phyloP scores from a whole-genome alignment of 2,888 invertebrate species.

The Timema cristinae region DNA sequence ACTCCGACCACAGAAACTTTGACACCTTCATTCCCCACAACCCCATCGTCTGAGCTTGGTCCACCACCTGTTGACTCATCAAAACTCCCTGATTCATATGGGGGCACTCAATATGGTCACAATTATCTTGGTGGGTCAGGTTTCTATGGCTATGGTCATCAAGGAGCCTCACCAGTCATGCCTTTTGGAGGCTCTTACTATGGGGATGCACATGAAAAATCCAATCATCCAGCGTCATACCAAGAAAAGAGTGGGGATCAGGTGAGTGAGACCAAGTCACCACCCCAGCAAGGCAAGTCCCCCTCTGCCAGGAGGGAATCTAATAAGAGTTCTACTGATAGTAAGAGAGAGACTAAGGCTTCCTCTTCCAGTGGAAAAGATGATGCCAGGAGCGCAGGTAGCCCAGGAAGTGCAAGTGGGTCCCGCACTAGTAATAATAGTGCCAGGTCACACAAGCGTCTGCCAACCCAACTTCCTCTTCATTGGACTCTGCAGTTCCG shows the following conservation, averaged over 20 bases:
- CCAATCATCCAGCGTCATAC: background rate
- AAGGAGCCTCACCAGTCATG: slow-evolving; percentile 6
- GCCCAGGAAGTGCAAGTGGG: slow-evolving; percentile 24
- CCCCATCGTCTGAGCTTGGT: background rate
- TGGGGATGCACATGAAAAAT: background rate
- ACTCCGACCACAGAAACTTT: no score
- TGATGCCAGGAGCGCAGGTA: slow-evolving; percentile 15
- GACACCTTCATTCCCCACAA: no score
- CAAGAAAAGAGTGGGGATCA: no score
- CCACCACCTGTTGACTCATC: slow-evolving; percentile 12
- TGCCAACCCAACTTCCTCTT: slow-evolving; percentile 26
- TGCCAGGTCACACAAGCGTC: slow-evolving; percentile 24
- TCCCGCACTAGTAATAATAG: slow-evolving; percentile 27
- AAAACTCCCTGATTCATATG: slow-evolving; percentile 16
- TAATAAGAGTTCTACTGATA: slow-evolving; percentile 7
- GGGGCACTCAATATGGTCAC: slow-evolving; percentile 18
- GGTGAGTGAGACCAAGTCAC: no score
- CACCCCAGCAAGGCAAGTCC: no score
- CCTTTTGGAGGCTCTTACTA: slow-evolving; percentile 15
- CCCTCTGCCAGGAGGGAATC: background rate
- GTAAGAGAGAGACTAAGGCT: slow-evolving; percentile 17
- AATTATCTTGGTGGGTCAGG: slow-evolving; percentile 15
- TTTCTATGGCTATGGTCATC: slow-evolving; percentile 20
- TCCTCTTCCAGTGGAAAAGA: slow-evolving; percentile 9
- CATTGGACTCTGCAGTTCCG: slow-evolving; percentile 33